Percentiles rank a stretch among this genome's conserved stretches.
These are phyloP conservation scores for Sarotherodon lohbergeri DNA, from an alignment of 2,113 vertebrate species.

Conservation along the genomic window DNA sequence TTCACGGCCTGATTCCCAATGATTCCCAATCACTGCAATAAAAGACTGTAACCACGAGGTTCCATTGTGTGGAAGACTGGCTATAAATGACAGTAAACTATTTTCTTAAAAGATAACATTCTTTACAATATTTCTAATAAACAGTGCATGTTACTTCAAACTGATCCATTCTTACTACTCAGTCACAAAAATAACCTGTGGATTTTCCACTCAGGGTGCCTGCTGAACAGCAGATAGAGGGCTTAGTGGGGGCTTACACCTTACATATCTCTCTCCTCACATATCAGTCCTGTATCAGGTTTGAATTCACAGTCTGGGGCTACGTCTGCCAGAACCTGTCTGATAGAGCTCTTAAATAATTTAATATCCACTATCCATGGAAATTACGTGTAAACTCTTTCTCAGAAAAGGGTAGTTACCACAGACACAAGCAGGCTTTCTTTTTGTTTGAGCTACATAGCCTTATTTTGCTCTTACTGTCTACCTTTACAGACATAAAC, in stretches of 20 bases:
- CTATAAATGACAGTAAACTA: background rate
- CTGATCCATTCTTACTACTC: background rate
- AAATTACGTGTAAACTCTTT: conserved; percentile 28
- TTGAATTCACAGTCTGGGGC: conserved; percentile 22
- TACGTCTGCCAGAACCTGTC: conserved; percentile 28
- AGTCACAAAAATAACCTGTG: background rate
- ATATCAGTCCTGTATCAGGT: conserved; percentile 34
- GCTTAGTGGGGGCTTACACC: background rate
- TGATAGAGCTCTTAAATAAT: conserved; percentile 59
- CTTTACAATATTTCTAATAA: background rate
- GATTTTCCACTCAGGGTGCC: background rate
- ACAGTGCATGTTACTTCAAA: background rate
- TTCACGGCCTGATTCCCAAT: background rate
- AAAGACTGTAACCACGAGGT: background rate
- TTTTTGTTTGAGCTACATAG: background rate
- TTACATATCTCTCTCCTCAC: background rate
- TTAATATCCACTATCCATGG: conserved; percentile 31
- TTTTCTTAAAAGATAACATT: background rate
- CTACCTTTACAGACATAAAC: background rate
- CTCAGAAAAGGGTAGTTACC: conserved; percentile 11
- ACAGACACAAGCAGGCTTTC: background rate
- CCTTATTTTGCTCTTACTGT: background rate
- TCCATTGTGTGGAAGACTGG: background rate
- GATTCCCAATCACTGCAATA: background rate
- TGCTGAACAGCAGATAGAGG: background rate